Evolutionary conservation across 2,888 invertebrate species (phyloP), one percentile per base, ranked within the genome.

Genomic region (Nomada lathburiana): DNA sequence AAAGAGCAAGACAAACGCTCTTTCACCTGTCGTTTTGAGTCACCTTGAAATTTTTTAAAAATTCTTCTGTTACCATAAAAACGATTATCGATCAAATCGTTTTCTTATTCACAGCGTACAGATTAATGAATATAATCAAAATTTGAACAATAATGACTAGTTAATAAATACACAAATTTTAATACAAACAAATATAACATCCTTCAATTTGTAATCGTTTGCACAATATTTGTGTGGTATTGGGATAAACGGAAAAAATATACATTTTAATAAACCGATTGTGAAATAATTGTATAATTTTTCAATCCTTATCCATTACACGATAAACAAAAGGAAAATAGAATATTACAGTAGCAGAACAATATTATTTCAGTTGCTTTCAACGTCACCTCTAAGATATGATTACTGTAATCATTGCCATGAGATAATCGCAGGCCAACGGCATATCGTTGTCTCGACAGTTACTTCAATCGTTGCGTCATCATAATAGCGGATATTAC

Each of bases 381-480:
- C 18, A 62, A 50, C 20, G 23, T 62, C 67, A 60, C 16, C 20
- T 20, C 42, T 50, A 57, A 59, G 16, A 18, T 59, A 23, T 20
- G 18, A 62, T 73, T 73, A 55, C 62, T 62, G 20, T 18, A 29
- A 18, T 60, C 59, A 52, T 63, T 76, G 64, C 65, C 60, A 67
- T 60, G 50, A 20, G 60, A 65, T 67, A 76, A 71, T 5, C 29
- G 29, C 60, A 36, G 47, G 60, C 60, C 73, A 65, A 44, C 13
- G 29, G 52, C 47, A 18, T 52, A 73, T 67, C 64, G 42, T 9
- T 59, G 64, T 76, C 70, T 70, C 42, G 64, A 64, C 62, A 65
- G 52, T 67, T 62, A 50, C 65, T 62, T 50, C 60, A 29, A 62
- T 36, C 52, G 18, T 77, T 73, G 44, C 53, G n/a, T 73, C 73